phyloP scores from a whole-genome alignment of 2,888 invertebrate species.

The Busseola fusca region DNA sequence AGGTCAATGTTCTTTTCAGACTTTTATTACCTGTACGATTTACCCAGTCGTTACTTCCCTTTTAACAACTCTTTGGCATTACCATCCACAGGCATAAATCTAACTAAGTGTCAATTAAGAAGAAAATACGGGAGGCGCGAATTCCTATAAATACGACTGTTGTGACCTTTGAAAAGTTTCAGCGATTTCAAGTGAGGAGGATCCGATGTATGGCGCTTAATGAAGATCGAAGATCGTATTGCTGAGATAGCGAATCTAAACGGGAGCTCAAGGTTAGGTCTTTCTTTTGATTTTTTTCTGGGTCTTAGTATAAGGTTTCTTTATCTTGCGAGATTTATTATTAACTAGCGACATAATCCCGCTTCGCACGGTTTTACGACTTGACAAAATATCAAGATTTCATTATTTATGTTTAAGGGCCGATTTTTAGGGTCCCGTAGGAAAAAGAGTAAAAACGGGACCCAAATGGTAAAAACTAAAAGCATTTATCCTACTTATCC shows the following conservation, averaged over 20 bases:
- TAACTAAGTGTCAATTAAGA: slow-evolving; percentile 77
- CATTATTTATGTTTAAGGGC: not conserved
- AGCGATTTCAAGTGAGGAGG: slow-evolving; percentile 41
- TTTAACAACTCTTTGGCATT: slow-evolving; percentile 56
- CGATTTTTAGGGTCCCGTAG: no score
- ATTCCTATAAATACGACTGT: slow-evolving; percentile 67
- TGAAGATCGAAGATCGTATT: slow-evolving; percentile 52
- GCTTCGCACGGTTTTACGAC: no score
- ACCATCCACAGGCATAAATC: slow-evolving; percentile 71
- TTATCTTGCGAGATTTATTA: not conserved
- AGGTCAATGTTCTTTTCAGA: slow-evolving; percentile 4
- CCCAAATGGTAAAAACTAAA: no score
- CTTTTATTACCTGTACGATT: slow-evolving; percentile 31
- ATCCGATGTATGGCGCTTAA: slow-evolving; percentile 53
- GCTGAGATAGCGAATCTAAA: slow-evolving; percentile 38
- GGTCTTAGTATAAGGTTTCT: not conserved
- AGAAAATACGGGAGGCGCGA: slow-evolving; percentile 72
- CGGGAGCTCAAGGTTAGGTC: not conserved
- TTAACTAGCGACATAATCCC: not conserved
- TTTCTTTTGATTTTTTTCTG: slow-evolving; percentile 13
- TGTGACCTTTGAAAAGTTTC: slow-evolving; percentile 63
- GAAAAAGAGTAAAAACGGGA: no score
- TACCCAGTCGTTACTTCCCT: slow-evolving; percentile 29
- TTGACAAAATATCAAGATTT: not conserved
- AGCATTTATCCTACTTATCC: no score